These are phyloP conservation scores for Drosophila nasuta DNA, from an alignment of 1,140 invertebrate genomes.

Conservation along the genomic window DNA sequence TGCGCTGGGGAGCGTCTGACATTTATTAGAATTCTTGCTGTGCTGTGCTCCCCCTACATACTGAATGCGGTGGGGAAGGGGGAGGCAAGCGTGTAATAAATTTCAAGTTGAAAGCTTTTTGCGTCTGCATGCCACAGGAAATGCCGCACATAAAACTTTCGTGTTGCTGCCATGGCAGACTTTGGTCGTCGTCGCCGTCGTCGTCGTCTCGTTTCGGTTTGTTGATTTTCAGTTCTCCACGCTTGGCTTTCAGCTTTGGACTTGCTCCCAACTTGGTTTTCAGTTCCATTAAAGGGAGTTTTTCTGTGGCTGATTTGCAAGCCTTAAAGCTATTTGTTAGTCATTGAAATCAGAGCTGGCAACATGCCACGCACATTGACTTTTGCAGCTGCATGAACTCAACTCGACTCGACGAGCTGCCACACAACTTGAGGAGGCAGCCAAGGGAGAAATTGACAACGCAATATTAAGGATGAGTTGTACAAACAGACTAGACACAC, in stretches of 20 bases:
- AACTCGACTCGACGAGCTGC: neutral
- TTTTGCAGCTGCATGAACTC: conserved; percentile 60
- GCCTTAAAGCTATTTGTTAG: conserved; percentile 76
- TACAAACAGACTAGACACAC: neutral
- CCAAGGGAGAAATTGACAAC: neutral
- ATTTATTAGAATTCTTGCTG: conserved; percentile 79
- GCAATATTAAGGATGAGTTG: conserved; percentile 9
- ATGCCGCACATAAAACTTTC: conserved; percentile 53
- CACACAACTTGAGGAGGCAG: neutral
- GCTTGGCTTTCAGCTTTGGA: conserved; percentile 4
- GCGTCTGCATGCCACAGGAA: conserved; percentile 29
- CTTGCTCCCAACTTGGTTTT: conserved; percentile 27
- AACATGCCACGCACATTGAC: conserved; percentile 71
- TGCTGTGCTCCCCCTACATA: conserved; percentile 13
- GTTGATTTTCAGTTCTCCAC: conserved; percentile 51
- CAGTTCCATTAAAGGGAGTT: conserved; percentile 56
- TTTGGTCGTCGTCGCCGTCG: conserved; percentile 2
- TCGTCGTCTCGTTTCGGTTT: conserved; percentile 61
- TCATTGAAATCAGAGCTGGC: conserved; percentile 65
- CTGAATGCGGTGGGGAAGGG: neutral
- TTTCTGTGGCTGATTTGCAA: conserved; percentile 59
- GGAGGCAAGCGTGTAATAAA: conserved; percentile 48
- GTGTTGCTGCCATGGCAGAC: conserved; percentile 39
- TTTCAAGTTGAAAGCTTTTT: conserved; percentile 69
- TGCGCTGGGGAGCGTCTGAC: conserved; percentile 61